Evolutionary conservation across 2,113 vertebrate species (phyloP), one percentile per base, ranked within the genome.

Genomic region (Tinamus guttatus): DNA sequence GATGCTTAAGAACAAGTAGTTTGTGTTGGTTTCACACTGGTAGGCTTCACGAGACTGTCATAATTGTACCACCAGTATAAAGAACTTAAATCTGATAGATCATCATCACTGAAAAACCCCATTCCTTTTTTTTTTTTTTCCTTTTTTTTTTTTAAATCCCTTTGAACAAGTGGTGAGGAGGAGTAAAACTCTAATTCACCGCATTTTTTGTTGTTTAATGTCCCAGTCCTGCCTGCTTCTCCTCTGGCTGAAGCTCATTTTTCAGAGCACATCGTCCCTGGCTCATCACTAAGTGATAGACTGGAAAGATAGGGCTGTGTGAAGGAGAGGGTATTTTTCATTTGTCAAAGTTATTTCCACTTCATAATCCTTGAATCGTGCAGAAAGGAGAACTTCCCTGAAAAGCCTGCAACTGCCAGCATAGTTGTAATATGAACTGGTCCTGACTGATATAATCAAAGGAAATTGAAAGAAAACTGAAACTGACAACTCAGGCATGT

Each of bases 61-160:
- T 24, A 17, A 27, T 49, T 49, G 24, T 36, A 14, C 3, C 9
- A 4, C n/a, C 27, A 1, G 11, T 14, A 4, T 20, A 20, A 58
- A 51, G 18, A 79, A 19, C 4, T 19, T 7, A 69, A 69, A 56
- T 56, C 30, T 67, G 58, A 11, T 12, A 22, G 54, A 49, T 45
- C 11, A 9, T 0, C 0, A 18, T 30, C 38, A 43, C 0, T 0
- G 30, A 3, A 13, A 24, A 27, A 51, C 40, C 5, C 2, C 51
- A 30, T 4, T 15, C 13, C 5, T 90, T 43, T 43, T 43, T 43
- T 43, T 14, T 43, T 43, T 43, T 14, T 43, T 14, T 43, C 13
- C 13, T 43, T 14, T 43, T 43, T 43, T 43, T 16, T 43, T 43
- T 43, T 43, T 14, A 16, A 63, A 67, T 3, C 21, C 19, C 4